Evolutionary conservation across 2,797 vertebrate genomes (phyloP), one percentile per base, ranked within the genome.

Genomic region (Adelosebastes latens): DNA sequence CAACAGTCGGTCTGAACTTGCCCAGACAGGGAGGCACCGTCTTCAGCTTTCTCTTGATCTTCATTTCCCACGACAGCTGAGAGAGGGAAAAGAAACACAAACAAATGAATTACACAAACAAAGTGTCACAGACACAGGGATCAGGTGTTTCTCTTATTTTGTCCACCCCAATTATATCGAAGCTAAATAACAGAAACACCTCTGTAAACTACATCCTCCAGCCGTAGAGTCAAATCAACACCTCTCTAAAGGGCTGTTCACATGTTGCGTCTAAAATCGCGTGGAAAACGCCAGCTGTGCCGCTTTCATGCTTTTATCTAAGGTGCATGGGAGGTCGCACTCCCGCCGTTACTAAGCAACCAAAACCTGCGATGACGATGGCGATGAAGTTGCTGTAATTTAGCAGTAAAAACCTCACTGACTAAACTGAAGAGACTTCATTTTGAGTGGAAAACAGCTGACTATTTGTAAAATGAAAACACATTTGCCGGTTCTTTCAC

Each of bases 21-120:
- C 97, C 96, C 88, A 97, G 91, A 77, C 96, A 96, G 0, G 96
- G 96, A 83, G 89, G 82, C 32, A 94, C 87, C 0, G 72, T n/a
- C 52, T 94, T 97, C 88, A 97, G 75, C 58, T 94, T 97, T 85
- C 84, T 94, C 88, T 87, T 94, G 60, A 95, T 93, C 88, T 90
- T 95, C 46, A 90, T 63, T 68, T 88, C 88, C 93, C 93, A 95
- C 27, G 94, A 94, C 61, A 94, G 63, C 95, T 95, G 71, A 65
- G 16, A 62, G 18, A 59, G 18, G 49, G 59, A 79, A 25, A n/a
- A 46, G 8, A 74, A 56, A 83, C 49, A 86, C 42, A 86, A 12
- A 34, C 29, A 22, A 69, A 36, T n/a, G 2, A 71, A 69, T 64
- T 29, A 71, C 11, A 85, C 46, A 72, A 82, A 82, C 49, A 84